Evolutionary conservation across 1,140 invertebrate genomes (phyloP), one percentile per base, ranked within the genome.

Genomic region (Ganaspis sp.): DNA sequence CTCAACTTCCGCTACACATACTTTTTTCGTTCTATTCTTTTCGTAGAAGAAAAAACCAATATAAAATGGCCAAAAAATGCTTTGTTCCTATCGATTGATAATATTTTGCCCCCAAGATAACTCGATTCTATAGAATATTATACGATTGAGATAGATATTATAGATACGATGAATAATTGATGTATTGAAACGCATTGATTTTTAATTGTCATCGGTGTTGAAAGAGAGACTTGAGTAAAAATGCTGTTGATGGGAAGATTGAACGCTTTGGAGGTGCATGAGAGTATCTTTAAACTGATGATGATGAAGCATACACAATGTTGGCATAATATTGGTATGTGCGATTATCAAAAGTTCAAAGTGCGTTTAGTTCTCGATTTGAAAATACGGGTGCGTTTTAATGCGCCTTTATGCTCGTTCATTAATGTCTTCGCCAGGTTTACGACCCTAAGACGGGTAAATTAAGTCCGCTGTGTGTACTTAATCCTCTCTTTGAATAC

Each of bases 341-440:
- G 23, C 58, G 11, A 64, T 64, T 64, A 64, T 29, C 15, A 9
- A 64, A 34, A 64, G 58, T 26, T 64, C 58, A 64, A 29, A 64
- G 58, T n/a, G 58, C 58, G 58, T 29, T n/a, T 26, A 21, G 9
- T 12, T 3, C 21, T 26, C 12, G 15, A 64, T 64, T 11, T 29
- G 11, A 79, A 53, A 53, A 70, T 12, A 6, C 75, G 37, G 38
- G 9, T 26, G 34, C 75, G 72, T 53, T 80, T 77, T 58, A 29
- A 45, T 64, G 4, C 17, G 37, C 37, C 45, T 64, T 49, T 53
- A 11, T 64, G 9, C 21, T 58, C 21, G 2, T 58, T 58, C 21
- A 23, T 58, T 26, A 26, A 23, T 4, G 23, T 64, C 54, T 64
- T 29, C 23, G 11, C 19, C n/a, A 17, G 45, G 17, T 49, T 49